Base-by-base conservation (phyloP, 2,888 invertebrate genomes). In the Thymelicus sylvestris region DNA sequence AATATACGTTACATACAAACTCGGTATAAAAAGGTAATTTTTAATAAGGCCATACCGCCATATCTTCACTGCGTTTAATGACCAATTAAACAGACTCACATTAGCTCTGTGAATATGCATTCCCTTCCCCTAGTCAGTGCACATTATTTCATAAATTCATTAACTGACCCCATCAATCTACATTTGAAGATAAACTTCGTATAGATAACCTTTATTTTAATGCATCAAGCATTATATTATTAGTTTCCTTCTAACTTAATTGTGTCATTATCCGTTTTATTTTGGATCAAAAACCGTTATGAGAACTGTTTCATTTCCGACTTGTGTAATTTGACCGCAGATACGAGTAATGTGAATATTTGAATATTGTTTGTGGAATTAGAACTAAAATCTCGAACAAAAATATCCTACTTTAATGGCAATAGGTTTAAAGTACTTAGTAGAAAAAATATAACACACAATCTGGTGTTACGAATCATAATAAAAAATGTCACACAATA, bases 71-170 rank as follows among this genome's bases (percentile, higher is more conserved):
- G 57, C 59, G 60, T 67, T 67, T 60, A 60, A 67, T 67, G 47
- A 60, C 13, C 38, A 67, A 59, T 60, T 60, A 47, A 67, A 60
- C 60, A 39, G 60, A 60, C 50, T 15, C 19, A 1, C n/a, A 60
- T 76, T 69, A 67, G 74, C 73, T 81, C 10, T 38, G n/a, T 12
- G 41, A 55, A 55, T 44, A 66, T 85, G 87, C 86, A 75, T 55
- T 57, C 59, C 75, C 75, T 77, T 76, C 80, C 81, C 80, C 79
- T 77, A 70, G 72, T 65, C 57, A 59, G 60, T 60, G 60, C 66
- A 67, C 77, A 85, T 86, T 86, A 85, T 81, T 79, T 86, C 81
- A 83, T 86, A 86, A 85, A 86, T 82, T 82, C 80, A 78, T 83
- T 83, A 80, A 79, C 80, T 79, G 75, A 73, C 73, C 72, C 72